Conservation (phyloP, 2,797 vertebrate genomes). For the Etheostoma perlongum region DNA sequence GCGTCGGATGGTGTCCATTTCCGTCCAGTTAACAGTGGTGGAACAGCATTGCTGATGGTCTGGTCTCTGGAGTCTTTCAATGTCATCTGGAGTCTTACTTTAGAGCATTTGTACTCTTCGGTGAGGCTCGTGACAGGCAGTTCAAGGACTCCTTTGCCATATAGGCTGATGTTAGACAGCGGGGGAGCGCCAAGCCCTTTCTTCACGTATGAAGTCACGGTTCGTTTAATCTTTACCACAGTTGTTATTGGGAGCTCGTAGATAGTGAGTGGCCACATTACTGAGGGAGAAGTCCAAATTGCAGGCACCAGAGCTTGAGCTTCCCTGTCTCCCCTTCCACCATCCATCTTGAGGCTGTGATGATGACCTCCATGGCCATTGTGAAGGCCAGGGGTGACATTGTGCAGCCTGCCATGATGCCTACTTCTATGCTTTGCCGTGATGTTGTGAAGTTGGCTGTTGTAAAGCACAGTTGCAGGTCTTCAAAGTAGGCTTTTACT, state of each 20-base stretch:
- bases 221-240: neutral
- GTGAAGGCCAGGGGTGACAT: slow-evolving; percentile 23
- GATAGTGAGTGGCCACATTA: slow-evolving; percentile 30
- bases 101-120: neutral
- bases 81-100: slow-evolving; percentile 3
- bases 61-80: slow-evolving; percentile 14
- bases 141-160: neutral
- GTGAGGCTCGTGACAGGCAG: neutral
- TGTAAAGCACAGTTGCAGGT: slow-evolving; percentile 13
- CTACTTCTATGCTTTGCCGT: slow-evolving; percentile 9
- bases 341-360: neutral
- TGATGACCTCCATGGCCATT: slow-evolving; percentile 11
- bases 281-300: slow-evolving; percentile 5
- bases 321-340: neutral
- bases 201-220: neutral
- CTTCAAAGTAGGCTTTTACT: slow-evolving; percentile 15
- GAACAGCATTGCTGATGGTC: neutral
- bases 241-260: slow-evolving; percentile 5
- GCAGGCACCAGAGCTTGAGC: slow-evolving; percentile 23
- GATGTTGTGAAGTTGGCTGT: slow-evolving; percentile 6
- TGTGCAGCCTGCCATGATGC: slow-evolving; percentile 19
- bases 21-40: no score
- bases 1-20: neutral
- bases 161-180: slow-evolving; percentile 22
- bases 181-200: neutral